Base-by-base conservation (phyloP, 2,113 vertebrate genomes). In the Eleginops maclovinus region DNA sequence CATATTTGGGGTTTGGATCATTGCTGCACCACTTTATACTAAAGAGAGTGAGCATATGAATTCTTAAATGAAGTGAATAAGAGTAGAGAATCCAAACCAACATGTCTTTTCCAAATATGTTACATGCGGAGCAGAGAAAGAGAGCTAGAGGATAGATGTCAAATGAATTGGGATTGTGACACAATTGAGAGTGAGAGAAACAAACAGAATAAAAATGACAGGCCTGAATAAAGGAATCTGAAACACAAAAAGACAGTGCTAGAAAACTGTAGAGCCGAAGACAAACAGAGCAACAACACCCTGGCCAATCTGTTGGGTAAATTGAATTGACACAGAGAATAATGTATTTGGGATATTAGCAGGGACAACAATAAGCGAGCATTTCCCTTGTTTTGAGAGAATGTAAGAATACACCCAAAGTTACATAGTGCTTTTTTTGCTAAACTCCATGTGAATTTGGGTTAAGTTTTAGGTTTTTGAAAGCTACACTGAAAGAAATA, bases 191-290 rank as follows among this genome's bases (percentile, higher is more conserved):
- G 62, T 56, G 61, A 72, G 61, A 81, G 54, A 82, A 81, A 79
- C 51, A 73, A 71, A 60, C 28, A 24, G 50, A 77, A 50, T 73
- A 50, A 74, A 82, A 61, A 75, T 84, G 81, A 84, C 66, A 86
- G 22, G 54, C 56, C 17, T 74, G 71, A 74, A 81, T 4, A 59
- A 24, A 72, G 19, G 28, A 74, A 55, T 22, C 41, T 61, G 73
- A 19, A 53, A 49, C 51, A 61, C 67, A 70, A 31, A 51, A 26
- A 72, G 66, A 72, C 75, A 68, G 54, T 50, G 53, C 49, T 68
- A 59, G 17, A 58, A 60, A 47, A 47, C 49, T 40, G 50, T 19
- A 70, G 40, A 55, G 54, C 28, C 73, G 24, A 44, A 64, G 71
- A 69, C 67, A 63, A 53, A 66, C 14, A 41, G 68, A 72, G 46